Evolutionary conservation across 2,888 invertebrate genomes (phyloP).

Genomic region (Rhagophthalmus giganteus): DNA sequence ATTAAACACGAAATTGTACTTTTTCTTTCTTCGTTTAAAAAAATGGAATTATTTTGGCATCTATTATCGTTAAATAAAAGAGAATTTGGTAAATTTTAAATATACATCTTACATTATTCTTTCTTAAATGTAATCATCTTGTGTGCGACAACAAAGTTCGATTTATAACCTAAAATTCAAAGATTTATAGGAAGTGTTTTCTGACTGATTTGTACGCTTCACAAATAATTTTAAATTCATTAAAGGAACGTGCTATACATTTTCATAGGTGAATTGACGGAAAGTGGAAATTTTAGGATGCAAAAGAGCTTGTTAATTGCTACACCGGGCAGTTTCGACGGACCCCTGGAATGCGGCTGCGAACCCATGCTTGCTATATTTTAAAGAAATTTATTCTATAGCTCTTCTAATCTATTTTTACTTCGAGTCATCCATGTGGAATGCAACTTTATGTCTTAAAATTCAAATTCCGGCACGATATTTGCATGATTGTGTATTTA

Average conservation of each 20-base stretch:
- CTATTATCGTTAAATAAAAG: too few species aligned
- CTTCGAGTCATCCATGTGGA: conserved; percentile 7
- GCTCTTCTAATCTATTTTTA: conserved; percentile 13
- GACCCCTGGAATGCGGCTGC: conserved; percentile 9
- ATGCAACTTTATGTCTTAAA: too few species aligned
- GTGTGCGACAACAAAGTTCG: too few species aligned
- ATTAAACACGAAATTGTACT: too few species aligned
- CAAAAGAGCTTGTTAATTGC: conserved; percentile 15
- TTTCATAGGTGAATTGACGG: conserved; percentile 20
- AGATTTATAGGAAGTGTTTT: conserved; percentile 9
- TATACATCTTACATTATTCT: too few species aligned
- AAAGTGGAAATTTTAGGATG: conserved; percentile 17
- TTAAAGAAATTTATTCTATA: conserved; percentile 6
- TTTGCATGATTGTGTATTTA: too few species aligned
- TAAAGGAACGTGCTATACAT: conserved; percentile 20
- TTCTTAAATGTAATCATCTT: too few species aligned
- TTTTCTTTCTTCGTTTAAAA: too few species aligned
- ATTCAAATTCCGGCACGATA: too few species aligned
- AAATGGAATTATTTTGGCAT: too few species aligned
- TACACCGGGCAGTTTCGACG: conserved; percentile 4
- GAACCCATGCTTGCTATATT: conserved; percentile 1
- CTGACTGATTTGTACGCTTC: conserved; percentile 20
- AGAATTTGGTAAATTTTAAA: too few species aligned
- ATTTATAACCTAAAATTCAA: too few species aligned
- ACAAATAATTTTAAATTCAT: conserved; percentile 9